phyloP scores from a whole-genome alignment of 1,140 invertebrate genomes.

The Hycleus cichorii region DNA sequence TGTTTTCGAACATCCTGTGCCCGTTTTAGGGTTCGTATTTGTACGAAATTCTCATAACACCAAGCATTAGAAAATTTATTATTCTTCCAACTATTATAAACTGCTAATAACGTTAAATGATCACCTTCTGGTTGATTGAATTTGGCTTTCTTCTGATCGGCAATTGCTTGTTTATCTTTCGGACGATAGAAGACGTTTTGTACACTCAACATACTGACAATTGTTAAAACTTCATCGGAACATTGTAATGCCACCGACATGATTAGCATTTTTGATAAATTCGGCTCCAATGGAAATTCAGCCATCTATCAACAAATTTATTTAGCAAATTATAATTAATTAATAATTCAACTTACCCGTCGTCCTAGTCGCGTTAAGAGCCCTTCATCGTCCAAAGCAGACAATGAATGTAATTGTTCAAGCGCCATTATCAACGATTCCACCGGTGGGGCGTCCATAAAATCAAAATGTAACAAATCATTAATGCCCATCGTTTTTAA shows the following conservation, averaged over 20 bases:
- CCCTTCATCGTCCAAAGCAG: constrained; percentile 95
- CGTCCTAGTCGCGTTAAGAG: constrained; percentile 87
- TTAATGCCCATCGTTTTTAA: constrained; percentile 99
- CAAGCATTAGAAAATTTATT: constrained; percentile 98
- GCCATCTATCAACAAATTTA: constrained; percentile 69
- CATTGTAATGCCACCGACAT: constrained; percentile 99
- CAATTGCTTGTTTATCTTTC: constrained; percentile 95
- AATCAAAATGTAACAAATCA: constrained; percentile 98
- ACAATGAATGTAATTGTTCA: constrained; percentile 93
- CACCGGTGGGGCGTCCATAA: constrained; percentile 99
- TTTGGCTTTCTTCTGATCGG: constrained; percentile 98
- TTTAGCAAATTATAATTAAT: background rate
- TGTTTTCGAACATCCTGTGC: constrained; percentile 99
- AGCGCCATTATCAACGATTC: constrained; percentile 96
- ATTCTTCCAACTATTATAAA: constrained; percentile 99
- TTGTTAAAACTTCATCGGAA: constrained; percentile 96
- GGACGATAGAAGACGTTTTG: constrained; percentile 98
- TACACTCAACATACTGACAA: constrained; percentile 98
- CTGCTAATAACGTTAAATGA: constrained; percentile 93
- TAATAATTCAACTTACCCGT: constrained; percentile 51
- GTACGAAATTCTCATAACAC: constrained; percentile 99
- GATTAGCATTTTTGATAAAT: constrained; percentile 98
- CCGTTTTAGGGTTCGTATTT: constrained; percentile 91
- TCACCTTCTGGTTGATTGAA: constrained; percentile 99
- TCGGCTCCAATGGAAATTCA: constrained; percentile 97